phyloP scores from a whole-genome alignment of 92 coral and sea anemone species.

The Phenganax marumi region DNA sequence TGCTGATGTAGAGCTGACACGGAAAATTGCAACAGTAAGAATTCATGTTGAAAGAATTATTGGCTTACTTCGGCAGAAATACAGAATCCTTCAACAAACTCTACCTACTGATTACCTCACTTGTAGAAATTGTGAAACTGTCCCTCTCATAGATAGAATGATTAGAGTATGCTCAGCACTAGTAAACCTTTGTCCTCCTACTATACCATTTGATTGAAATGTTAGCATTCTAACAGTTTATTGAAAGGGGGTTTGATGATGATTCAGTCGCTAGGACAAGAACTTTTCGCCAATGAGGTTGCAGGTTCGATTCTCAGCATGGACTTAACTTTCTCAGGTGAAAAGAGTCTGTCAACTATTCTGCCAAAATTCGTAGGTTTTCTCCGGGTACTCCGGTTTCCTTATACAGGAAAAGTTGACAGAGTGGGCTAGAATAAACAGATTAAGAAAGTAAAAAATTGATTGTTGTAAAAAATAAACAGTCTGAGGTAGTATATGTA shows the following conservation, averaged over 20 bases:
- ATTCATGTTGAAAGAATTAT: constrained; percentile 38
- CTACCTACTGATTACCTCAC: constrained; percentile 45
- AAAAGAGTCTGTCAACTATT: no score
- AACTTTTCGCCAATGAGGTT: no score
- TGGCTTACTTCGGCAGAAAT: constrained; percentile 27
- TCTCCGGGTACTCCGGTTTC: no score
- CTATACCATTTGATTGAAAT: constrained; percentile 58
- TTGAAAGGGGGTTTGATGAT: not conserved
- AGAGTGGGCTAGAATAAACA: no score
- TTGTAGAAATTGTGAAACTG: constrained; percentile 34
- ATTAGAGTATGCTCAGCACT: constrained; percentile 65
- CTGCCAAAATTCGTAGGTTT: no score
- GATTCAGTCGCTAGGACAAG: not conserved
- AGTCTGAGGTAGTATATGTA: no score
- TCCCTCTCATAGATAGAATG: constrained; percentile 60
- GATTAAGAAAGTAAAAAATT: no score
- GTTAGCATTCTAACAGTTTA: not conserved
- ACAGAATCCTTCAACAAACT: constrained; percentile 31
- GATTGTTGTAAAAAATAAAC: not conserved
- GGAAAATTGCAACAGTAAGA: constrained; percentile 25
- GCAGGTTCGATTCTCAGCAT: no score
- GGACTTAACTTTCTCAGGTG: no score
- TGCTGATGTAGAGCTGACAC: constrained; percentile 29
- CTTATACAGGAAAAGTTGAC: no score
- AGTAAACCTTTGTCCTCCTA: constrained; percentile 61